Conservation (phyloP, 2,888 invertebrate genomes). For the Agapostemon virescens region DNA sequence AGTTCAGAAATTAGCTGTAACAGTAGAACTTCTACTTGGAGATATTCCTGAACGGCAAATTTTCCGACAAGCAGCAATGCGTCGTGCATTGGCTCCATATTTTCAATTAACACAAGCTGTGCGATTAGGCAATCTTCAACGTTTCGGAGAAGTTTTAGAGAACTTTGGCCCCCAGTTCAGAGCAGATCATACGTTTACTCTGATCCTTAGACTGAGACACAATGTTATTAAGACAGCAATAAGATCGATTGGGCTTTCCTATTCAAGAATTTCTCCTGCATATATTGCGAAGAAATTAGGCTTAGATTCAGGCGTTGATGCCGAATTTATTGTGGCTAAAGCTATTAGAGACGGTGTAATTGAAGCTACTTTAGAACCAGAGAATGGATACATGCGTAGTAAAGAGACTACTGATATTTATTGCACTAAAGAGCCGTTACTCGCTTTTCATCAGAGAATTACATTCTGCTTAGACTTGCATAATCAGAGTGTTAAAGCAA, state of each 20-base stretch:
- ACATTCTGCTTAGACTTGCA: slow-evolving; percentile 98
- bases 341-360: slow-evolving; percentile 99
- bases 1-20: slow-evolving; percentile 96
- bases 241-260: slow-evolving; percentile 96
- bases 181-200: slow-evolving; percentile 95
- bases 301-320: slow-evolving; percentile 97
- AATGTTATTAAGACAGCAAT: slow-evolving; percentile 99
- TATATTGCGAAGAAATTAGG: slow-evolving; percentile 97
- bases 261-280: slow-evolving; percentile 96
- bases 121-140: slow-evolving; percentile 94
- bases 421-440: slow-evolving; percentile 96
- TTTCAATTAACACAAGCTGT: slow-evolving; percentile 99
- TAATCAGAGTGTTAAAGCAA: slow-evolving; percentile 99
- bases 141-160: slow-evolving; percentile 95
- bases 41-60: slow-evolving; percentile 98
- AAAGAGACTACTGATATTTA: slow-evolving; percentile 98
- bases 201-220: slow-evolving; percentile 96
- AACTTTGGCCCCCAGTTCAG: slow-evolving; percentile 96
- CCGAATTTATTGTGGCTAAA: slow-evolving; percentile 99
- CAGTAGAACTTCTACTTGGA: slow-evolving; percentile 96
- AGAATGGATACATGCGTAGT: slow-evolving; percentile 97
- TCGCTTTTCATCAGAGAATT: slow-evolving; percentile 98
- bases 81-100: slow-evolving; percentile 95
- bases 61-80: slow-evolving; percentile 94
- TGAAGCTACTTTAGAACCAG: slow-evolving; percentile 97